phyloP scores from a whole-genome alignment of 2,888 invertebrate genomes.

The Miltochrista miniata region DNA sequence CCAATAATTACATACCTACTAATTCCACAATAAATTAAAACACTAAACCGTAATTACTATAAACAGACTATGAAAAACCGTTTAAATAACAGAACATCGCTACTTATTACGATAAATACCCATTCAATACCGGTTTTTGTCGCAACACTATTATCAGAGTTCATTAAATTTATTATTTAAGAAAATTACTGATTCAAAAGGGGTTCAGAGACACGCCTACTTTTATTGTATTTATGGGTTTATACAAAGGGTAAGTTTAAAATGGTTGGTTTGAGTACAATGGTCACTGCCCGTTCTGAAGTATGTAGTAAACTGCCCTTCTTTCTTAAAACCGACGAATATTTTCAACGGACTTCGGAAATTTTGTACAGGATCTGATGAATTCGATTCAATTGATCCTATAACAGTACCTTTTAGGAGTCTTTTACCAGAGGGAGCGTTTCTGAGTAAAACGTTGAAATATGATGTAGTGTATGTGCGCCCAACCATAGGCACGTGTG shows the following conservation, averaged over 20 bases:
- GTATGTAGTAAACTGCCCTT: too few species aligned
- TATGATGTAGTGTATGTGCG: too few species aligned
- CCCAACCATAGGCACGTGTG: too few species aligned
- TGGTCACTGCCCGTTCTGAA: neutral
- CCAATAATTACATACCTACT: too few species aligned
- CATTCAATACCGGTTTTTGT: conserved; percentile 3
- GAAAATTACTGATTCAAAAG: conserved; percentile 17
- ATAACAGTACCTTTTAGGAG: too few species aligned
- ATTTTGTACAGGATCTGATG: too few species aligned
- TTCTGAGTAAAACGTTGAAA: too few species aligned
- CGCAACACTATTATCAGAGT: conserved; percentile 25
- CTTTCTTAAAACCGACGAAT: too few species aligned
- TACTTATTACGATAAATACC: conserved; percentile 15
- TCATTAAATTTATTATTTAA: conserved; percentile 29
- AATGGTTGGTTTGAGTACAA: neutral
- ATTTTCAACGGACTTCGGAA: too few species aligned
- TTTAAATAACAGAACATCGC: conserved; percentile 7
- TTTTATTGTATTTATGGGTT: conserved; percentile 6
- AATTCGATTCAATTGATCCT: too few species aligned
- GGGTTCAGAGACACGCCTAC: conserved; percentile 13
- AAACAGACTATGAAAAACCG: conserved; percentile 2
- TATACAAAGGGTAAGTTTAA: conserved; percentile 1
- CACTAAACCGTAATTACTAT: conserved; percentile 4
- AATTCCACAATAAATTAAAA: conserved; percentile 2
- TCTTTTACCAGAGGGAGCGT: too few species aligned